Percentiles rank a stretch among this genome's conserved stretches.
Conservation (phyloP, 1,140 invertebrate genomes). For the Atta cephalotes region DNA sequence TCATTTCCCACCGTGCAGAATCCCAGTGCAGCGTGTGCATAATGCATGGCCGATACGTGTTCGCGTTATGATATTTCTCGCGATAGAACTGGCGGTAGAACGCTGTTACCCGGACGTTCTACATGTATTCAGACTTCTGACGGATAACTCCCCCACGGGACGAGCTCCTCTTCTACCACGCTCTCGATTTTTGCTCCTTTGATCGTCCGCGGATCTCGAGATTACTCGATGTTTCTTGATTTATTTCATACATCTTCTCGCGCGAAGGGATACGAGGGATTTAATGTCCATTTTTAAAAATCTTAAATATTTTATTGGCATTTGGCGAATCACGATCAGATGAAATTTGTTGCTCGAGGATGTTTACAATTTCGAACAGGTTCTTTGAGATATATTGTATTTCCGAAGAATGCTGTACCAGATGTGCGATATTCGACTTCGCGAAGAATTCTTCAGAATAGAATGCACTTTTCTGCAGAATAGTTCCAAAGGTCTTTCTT, state of each 20-base stretch:
- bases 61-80: slow-evolving; percentile 77
- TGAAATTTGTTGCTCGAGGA: slow-evolving; percentile 42
- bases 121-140: slow-evolving; percentile 71
- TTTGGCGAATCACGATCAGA: slow-evolving; percentile 12
- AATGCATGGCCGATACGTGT: slow-evolving; percentile 75
- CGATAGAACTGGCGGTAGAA: slow-evolving; percentile 61
- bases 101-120: slow-evolving; percentile 71
- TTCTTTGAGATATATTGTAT: slow-evolving; percentile 56
- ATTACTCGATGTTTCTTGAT: slow-evolving; percentile 40
- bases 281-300: not conserved
- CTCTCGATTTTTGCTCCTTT: not conserved
- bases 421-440: slow-evolving; percentile 5
- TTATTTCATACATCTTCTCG: not conserved
- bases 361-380: slow-evolving; percentile 54
- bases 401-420: not conserved
- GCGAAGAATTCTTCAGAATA: not conserved
- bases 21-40: slow-evolving; percentile 73
- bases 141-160: slow-evolving; percentile 4
- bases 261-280: not conserved
- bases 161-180: not conserved
- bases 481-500: not conserved
- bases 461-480: not conserved
- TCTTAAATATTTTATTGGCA: slow-evolving; percentile 35
- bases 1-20: slow-evolving; percentile 39
- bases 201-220: slow-evolving; percentile 17